Evolutionary conservation across 2,888 invertebrate genomes (phyloP), one percentile per base, ranked within the genome.

Genomic region (Ectemnius continuus): DNA sequence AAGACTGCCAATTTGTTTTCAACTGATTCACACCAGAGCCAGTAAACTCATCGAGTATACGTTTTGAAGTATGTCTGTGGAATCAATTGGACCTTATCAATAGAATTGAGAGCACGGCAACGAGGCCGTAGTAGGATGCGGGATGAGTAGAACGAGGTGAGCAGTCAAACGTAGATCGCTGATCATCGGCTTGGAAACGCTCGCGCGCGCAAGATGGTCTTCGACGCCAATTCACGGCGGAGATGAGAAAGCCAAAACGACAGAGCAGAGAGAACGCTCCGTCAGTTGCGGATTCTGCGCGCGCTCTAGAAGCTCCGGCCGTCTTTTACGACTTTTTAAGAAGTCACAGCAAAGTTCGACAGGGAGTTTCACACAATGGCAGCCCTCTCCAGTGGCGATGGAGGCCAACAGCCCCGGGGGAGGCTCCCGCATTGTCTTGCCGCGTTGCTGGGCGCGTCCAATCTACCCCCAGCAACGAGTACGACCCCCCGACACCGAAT

Each of bases 261-360:
- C 58, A 73, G 71, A 76, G 73, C 74, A 67, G 68, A 68, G 76
- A 73, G 74, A 73, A 80, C 81, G 73, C 80, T 78, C 83, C 82
- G 84, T 74, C 76, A 75, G 70, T 68, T 67, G 82, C 75, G 75
- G 81, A 82, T 36, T 36, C 36, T 11, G 8, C 5, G 73, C 46
- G 72, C 71, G 67, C 66, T 70, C 26, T 56, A 63, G 73, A 78
- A 78, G 76, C 82, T 77, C 75, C 78, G 71, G 67, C 78, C 78
- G 81, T 81, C 83, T 85, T 87, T 88, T 85, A 85, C 81, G 82
- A 85, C 85, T 88, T 87, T 87, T 84, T 85, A 83, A 85, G 83
- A 86, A 88, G 86, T 85, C 85, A 82, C 84, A 82, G 84, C 84
- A 86, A 88, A 89, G 85, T 87, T 85, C 82, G 82, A 83, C 78